phyloP scores from a whole-genome alignment of 2,113 vertebrate genomes.

The Mustelus asterias region DNA sequence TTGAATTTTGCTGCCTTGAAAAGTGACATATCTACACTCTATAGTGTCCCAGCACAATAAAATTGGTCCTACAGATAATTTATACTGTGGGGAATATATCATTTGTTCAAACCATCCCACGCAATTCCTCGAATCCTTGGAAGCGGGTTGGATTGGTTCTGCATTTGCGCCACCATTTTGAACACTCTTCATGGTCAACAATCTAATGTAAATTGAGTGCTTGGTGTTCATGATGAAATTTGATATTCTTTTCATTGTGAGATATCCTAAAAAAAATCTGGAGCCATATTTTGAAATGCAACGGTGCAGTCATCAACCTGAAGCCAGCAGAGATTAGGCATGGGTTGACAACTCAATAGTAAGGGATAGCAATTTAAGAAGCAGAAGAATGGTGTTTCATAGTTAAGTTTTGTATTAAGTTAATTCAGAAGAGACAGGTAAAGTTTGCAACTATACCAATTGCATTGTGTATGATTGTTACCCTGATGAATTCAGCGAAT shows the following conservation, averaged over 20 bases:
- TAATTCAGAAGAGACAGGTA: background rate
- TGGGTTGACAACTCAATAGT: background rate
- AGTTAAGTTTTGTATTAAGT: background rate
- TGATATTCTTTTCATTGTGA: background rate
- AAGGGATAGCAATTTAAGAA: background rate
- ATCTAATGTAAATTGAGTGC: background rate
- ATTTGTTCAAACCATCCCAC: background rate
- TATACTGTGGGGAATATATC: background rate
- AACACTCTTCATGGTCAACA: background rate
- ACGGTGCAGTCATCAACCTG: background rate
- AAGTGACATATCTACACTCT: too few relatives aligned
- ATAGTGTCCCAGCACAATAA: background rate
- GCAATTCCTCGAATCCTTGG: background rate
- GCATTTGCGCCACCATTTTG: background rate
- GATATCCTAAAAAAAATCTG: background rate
- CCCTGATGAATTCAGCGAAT: background rate
- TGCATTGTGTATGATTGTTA: background rate
- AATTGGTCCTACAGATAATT: background rate
- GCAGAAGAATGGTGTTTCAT: background rate
- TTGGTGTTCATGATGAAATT: background rate
- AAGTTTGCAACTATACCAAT: background rate
- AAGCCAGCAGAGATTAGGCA: background rate
- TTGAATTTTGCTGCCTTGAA: background rate
- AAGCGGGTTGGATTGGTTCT: background rate
- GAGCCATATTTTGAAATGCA: background rate